These are phyloP conservation scores for Lampris megalopsis DNA, from an alignment of 2,113 vertebrate genomes.

Conservation along the genomic window DNA sequence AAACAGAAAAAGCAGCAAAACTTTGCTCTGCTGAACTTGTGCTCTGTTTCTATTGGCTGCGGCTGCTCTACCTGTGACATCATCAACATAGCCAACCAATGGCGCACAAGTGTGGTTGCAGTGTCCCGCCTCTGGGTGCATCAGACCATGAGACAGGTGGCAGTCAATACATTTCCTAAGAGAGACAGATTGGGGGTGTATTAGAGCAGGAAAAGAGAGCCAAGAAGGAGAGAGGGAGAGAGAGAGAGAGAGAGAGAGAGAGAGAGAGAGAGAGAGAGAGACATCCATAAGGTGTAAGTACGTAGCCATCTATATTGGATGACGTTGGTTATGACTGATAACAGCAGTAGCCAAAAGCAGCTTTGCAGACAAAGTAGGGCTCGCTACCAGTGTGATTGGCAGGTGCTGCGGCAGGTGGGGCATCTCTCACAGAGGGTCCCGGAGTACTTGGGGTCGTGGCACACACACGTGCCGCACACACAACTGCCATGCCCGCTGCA, in stretches of 20 bases:
- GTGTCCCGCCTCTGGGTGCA: slow-evolving; percentile 73
- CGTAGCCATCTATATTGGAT: no score
- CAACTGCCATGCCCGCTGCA: slow-evolving; percentile 92
- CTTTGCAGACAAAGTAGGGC: not conserved
- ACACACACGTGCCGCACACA: slow-evolving; percentile 90
- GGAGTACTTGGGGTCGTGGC: slow-evolving; percentile 84
- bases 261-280: slow-evolving; percentile 2
- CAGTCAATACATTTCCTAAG: slow-evolving; percentile 90
- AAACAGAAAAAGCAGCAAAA: no score
- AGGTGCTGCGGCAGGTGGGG: slow-evolving; percentile 86
- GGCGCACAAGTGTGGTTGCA: slow-evolving; percentile 88
- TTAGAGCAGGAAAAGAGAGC: no score
- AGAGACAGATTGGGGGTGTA: slow-evolving; percentile 19
- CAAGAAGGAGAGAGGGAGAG: not conserved
- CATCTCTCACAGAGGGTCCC: slow-evolving; percentile 93
- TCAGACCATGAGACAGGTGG: slow-evolving; percentile 84
- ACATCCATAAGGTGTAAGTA: not conserved
- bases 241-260: not conserved
- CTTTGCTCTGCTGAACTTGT: no score
- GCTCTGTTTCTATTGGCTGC: not conserved
- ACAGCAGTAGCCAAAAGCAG: not conserved
- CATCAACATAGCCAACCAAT: slow-evolving; percentile 81
- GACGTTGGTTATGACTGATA: no score
- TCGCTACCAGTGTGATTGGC: slow-evolving; percentile 89
- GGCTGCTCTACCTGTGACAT: slow-evolving; percentile 82